Evolutionary conservation across 2,113 vertebrate genomes (phyloP).

Genomic region (Xyrauchen texanus): DNA sequence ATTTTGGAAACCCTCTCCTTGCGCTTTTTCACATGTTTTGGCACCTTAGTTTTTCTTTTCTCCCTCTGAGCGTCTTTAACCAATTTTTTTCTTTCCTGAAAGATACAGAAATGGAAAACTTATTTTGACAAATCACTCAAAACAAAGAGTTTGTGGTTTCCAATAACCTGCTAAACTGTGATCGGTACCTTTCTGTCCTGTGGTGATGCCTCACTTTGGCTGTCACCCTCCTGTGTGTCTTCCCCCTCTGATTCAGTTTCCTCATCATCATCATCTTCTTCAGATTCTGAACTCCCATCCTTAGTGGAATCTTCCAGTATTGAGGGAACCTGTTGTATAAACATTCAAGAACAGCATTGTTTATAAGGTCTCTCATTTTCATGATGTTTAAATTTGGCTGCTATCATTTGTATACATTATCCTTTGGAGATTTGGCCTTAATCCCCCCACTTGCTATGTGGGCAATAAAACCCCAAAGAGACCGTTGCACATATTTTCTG

Average conservation of each 20-base stretch:
- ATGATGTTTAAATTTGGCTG: background rate
- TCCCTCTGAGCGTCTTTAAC: slow-evolving; percentile 92
- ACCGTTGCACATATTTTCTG: background rate
- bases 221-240: slow-evolving; percentile 56
- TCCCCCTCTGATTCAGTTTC: slow-evolving; percentile 62
- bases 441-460: slow-evolving; percentile 30
- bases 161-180: background rate
- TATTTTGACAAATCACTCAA: background rate
- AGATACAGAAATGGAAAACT: slow-evolving; percentile 26
- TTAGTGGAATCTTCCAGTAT: slow-evolving; percentile 77
- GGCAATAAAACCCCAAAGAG: slow-evolving; percentile 1
- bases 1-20: slow-evolving; percentile 87
- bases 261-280: slow-evolving; percentile 64
- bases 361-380: no score
- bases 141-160: background rate
- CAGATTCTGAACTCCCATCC: slow-evolving; percentile 68
- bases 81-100: slow-evolving; percentile 87
- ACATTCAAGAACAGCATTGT: background rate
- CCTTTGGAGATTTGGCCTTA: background rate
- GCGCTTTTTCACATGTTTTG: slow-evolving; percentile 92
- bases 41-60: slow-evolving; percentile 88
- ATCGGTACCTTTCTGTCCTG: slow-evolving; percentile 85
- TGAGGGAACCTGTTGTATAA: slow-evolving; percentile 82
- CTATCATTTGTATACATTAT: background rate
- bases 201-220: slow-evolving; percentile 15